Percentiles rank a stretch among this genome's conserved stretches.
Evolutionary conservation across 2,797 vertebrate genomes (phyloP).

Genomic region (Enteromius mattozi): DNA sequence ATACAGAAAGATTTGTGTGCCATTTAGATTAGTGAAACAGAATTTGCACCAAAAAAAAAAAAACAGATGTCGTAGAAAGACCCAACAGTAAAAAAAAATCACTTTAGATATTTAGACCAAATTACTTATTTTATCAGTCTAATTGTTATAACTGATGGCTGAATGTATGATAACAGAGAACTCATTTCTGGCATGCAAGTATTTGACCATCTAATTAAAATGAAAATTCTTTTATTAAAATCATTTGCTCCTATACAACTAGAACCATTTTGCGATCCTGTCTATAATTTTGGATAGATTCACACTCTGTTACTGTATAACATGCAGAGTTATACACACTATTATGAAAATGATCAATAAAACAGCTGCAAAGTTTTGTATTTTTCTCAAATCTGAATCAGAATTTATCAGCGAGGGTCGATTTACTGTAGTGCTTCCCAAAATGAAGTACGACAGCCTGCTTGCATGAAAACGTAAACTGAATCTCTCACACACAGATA

Average conservation of each 20-base stretch:
- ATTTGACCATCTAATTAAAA: background rate
- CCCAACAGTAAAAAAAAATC: background rate
- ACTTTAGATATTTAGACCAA: background rate
- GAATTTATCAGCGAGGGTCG: background rate
- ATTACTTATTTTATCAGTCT: background rate
- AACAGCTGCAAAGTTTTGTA: background rate
- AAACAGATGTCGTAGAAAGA: background rate
- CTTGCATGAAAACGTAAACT: background rate
- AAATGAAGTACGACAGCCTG: slow-evolving; percentile 4
- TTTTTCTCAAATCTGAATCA: background rate
- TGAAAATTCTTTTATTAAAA: background rate
- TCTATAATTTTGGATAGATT: background rate
- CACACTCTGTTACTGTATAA: background rate
- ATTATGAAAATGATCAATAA: background rate
- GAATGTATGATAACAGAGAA: background rate
- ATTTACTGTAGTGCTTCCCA: background rate
- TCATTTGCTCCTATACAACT: background rate
- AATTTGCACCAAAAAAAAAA: background rate
- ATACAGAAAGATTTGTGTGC: background rate
- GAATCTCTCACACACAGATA: background rate
- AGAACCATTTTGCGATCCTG: no score
- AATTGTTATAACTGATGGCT: background rate
- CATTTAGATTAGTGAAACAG: background rate
- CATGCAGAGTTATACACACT: background rate
- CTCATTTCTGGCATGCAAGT: slow-evolving; percentile 42